Evolutionary conservation across 2,888 invertebrate genomes (phyloP).

Genomic region (Scrobipalpa atriplicella): DNA sequence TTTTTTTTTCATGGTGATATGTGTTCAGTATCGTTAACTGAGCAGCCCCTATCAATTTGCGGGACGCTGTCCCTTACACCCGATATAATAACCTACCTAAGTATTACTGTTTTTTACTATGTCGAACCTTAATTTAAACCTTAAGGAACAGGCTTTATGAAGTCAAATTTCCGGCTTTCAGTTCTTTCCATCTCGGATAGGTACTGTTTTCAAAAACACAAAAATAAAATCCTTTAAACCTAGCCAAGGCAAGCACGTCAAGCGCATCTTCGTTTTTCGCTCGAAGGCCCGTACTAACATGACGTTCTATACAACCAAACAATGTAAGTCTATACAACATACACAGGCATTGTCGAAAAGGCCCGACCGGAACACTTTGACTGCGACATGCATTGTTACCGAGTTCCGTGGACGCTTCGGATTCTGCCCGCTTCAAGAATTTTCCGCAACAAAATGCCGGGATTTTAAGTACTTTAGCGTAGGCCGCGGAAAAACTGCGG

Average conservation of each 20-base stretch:
- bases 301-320: background rate
- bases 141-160: too few relatives aligned
- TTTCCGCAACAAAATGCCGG: slow-evolving; percentile 11
- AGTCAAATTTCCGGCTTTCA: too few relatives aligned
- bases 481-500: background rate
- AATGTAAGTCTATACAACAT: background rate
- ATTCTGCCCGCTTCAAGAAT: slow-evolving; percentile 30
- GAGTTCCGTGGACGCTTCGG: slow-evolving; percentile 35
- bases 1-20: too few relatives aligned
- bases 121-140: too few relatives aligned
- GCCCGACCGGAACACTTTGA: slow-evolving; percentile 59
- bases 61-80: too few relatives aligned
- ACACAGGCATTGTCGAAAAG: slow-evolving; percentile 44
- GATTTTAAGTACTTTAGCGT: slow-evolving; percentile 11
- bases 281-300: background rate
- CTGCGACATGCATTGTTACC: slow-evolving; percentile 67
- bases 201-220: background rate
- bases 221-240: background rate
- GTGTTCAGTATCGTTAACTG: too few relatives aligned
- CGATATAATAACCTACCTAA: too few relatives aligned
- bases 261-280: slow-evolving; percentile 24
- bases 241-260: background rate
- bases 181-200: background rate
- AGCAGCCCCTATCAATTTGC: too few relatives aligned
- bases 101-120: too few relatives aligned